These are phyloP conservation scores for Hirtodrosophila confusa DNA, from an alignment of 2,888 invertebrate species.

Conservation along the genomic window DNA sequence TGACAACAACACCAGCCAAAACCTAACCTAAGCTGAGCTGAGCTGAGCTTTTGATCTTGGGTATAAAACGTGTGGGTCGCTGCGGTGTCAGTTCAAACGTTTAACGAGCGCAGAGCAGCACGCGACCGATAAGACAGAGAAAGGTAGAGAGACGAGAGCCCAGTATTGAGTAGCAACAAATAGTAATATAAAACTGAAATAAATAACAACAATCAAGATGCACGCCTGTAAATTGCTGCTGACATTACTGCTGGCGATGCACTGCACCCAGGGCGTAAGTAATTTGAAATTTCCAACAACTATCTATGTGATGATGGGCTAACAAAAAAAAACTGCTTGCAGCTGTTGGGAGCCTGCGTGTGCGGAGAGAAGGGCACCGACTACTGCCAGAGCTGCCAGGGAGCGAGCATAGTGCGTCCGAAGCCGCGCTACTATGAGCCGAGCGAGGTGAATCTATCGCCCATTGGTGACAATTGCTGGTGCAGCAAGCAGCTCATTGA, in stretches of 20 bases:
- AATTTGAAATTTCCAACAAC: not conserved
- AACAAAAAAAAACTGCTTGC: not conserved
- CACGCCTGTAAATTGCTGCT: constrained; percentile 50
- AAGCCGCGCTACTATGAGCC: constrained; percentile 65
- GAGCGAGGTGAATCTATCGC: constrained; percentile 64
- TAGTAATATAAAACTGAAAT: not conserved
- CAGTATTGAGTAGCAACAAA: constrained; percentile 1
- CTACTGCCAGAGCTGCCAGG: constrained; percentile 72
- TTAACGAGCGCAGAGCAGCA: constrained; percentile 58
- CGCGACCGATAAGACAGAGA: constrained; percentile 56
- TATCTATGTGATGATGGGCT: not conserved
- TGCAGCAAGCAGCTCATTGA: constrained; percentile 82
- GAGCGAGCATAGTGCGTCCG: constrained; percentile 59
- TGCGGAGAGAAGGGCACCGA: constrained; percentile 80
- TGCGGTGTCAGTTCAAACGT: constrained; percentile 66
- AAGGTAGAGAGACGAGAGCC: not conserved
- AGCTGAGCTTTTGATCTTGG: constrained; percentile 44
- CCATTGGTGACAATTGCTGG: constrained; percentile 83
- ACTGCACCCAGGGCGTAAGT: constrained; percentile 56
- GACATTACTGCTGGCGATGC: constrained; percentile 49
- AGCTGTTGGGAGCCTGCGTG: constrained; percentile 78
- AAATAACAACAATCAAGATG: constrained; percentile 26
- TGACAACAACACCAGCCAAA: constrained; percentile 7
- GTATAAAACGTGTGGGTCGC: constrained; percentile 66
- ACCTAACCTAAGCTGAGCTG: constrained; percentile 1